phyloP scores from a whole-genome alignment of 1,140 invertebrate genomes.

The Leptinotarsa texana region DNA sequence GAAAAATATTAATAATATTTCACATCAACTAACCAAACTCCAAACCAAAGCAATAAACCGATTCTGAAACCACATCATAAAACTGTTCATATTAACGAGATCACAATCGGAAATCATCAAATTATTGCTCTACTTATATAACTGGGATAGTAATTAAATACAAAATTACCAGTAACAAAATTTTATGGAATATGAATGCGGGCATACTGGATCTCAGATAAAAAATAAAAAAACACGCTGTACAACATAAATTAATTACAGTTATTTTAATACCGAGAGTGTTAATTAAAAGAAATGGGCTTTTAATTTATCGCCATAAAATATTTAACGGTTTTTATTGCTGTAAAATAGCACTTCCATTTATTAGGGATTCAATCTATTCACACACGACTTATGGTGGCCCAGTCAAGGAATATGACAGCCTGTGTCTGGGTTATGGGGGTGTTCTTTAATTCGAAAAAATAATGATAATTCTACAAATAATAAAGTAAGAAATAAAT shows the following conservation, averaged over 20 bases:
- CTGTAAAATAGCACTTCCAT: constrained; percentile 3
- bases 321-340: constrained; percentile 10
- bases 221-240: constrained; percentile 5
- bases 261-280: constrained; percentile 9
- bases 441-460: background rate
- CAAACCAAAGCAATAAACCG: background rate
- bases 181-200: constrained; percentile 20
- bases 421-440: background rate
- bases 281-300: constrained; percentile 11
- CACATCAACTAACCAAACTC: background rate
- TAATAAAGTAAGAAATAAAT: background rate
- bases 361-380: background rate
- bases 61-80: background rate
- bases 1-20: no score
- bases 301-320: constrained; percentile 12
- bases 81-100: constrained; percentile 11
- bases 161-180: constrained; percentile 15
- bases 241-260: constrained; percentile 11
- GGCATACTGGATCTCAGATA: background rate
- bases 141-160: constrained; percentile 22
- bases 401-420: background rate
- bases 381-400: background rate
- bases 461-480: background rate
- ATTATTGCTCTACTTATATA: constrained; percentile 16
- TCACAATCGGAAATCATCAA: constrained; percentile 21